A percentile compares a stretch with the other conserved stretches of the same genome.
These are phyloP conservation scores for Herpailurus yagouaroundi DNA, from an alignment of 2,113 vertebrate genomes.

Conservation along the genomic window DNA sequence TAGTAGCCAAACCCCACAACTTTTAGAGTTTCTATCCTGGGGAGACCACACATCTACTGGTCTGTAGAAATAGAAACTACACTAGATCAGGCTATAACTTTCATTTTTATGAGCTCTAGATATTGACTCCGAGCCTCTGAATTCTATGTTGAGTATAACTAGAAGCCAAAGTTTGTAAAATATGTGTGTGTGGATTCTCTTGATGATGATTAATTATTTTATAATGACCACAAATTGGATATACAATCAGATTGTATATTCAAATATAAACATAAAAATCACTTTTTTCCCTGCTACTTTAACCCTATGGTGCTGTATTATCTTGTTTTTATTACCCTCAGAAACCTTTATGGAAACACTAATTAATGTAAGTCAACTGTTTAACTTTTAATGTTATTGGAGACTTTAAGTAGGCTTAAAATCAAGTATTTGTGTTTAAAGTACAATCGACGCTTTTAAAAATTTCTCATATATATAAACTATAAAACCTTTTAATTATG, in stretches of 20 bases:
- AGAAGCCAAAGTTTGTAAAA: not conserved
- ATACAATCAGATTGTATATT: not conserved
- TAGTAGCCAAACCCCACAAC: not conserved
- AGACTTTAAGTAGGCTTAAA: constrained; percentile 57
- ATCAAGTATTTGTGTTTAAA: constrained; percentile 45
- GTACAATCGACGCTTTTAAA: not conserved
- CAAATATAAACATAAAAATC: constrained; percentile 28
- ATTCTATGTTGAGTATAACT: not conserved
- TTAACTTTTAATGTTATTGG: constrained; percentile 57
- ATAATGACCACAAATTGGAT: not conserved
- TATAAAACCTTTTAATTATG: constrained; percentile 51
- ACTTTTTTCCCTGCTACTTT: not conserved
- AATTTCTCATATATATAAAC: not conserved
- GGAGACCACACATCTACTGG: not conserved
- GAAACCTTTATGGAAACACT: constrained; percentile 39
- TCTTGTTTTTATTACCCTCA: constrained; percentile 47
- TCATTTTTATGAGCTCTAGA: not conserved
- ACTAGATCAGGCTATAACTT: not conserved
- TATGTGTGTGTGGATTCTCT: not conserved
- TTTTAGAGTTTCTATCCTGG: not conserved
- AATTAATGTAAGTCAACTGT: constrained; percentile 58
- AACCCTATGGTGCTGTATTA: not conserved
- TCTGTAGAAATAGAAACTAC: not conserved
- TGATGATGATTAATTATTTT: not conserved
- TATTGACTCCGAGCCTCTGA: not conserved